These are phyloP conservation scores for Elmis aenea DNA, from an alignment of 2,888 invertebrate genomes.

Conservation along the genomic window DNA sequence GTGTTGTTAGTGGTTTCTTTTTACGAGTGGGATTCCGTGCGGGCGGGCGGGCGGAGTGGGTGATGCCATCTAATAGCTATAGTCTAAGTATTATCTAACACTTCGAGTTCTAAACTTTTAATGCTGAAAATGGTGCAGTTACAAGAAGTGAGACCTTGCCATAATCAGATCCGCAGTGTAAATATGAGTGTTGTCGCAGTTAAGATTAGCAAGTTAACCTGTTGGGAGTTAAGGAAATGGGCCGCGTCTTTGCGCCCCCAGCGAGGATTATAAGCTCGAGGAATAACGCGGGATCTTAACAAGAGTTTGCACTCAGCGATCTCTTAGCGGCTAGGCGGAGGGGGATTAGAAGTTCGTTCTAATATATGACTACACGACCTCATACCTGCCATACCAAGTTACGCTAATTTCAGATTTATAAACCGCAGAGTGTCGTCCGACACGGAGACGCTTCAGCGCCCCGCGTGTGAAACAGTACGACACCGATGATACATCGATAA, in stretches of 20 bases:
- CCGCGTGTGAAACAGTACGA: conserved; percentile 11
- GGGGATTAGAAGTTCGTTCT: conserved; percentile 18
- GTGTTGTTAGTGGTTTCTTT: conserved; percentile 32
- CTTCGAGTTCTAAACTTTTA: conserved; percentile 25
- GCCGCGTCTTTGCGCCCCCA: conserved; percentile 31
- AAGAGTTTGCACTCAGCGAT: conserved; percentile 30
- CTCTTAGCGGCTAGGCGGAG: conserved; percentile 17
- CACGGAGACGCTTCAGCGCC: conserved; percentile 8
- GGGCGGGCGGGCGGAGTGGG: background rate
- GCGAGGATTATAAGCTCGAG: conserved; percentile 41
- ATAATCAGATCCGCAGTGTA: conserved; percentile 30
- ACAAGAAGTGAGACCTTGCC: conserved; percentile 22
- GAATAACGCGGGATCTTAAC: conserved; percentile 35
- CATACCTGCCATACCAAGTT: conserved; percentile 21
- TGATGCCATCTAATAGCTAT: conserved; percentile 15
- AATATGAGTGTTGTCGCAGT: conserved; percentile 27
- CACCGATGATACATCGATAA: no score
- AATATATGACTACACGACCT: conserved; percentile 26
- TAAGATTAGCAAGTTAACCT: conserved; percentile 33
- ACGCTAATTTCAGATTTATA: conserved; percentile 19
- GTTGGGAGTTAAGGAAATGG: conserved; percentile 33
- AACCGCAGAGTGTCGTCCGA: conserved; percentile 11
- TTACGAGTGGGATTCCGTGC: conserved; percentile 30
- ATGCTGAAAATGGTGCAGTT: conserved; percentile 21
- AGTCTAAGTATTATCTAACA: conserved; percentile 18